Conservation (phyloP, 2,888 invertebrate species). For the Osmoderma eremita region DNA sequence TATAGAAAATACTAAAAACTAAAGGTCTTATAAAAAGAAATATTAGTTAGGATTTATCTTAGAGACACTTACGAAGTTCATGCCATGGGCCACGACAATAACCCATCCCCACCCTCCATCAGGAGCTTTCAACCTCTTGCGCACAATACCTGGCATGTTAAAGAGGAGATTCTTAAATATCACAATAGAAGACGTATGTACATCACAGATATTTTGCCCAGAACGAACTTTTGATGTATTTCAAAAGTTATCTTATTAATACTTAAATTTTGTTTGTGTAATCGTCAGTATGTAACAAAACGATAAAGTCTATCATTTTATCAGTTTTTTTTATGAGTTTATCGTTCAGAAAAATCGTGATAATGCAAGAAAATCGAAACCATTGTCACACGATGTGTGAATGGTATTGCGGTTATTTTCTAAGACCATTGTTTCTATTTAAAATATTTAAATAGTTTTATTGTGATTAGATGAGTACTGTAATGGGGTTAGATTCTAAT, state of each 20-base stretch:
- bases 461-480: too few relatives aligned
- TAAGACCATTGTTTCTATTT: too few relatives aligned
- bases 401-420: too few relatives aligned
- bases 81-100: constrained; percentile 61
- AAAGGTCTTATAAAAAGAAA: constrained; percentile 42
- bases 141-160: background rate
- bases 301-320: background rate
- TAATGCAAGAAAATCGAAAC: too few relatives aligned
- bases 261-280: background rate
- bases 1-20: constrained; percentile 67
- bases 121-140: constrained; percentile 57
- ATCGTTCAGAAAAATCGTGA: too few relatives aligned
- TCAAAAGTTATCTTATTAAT: background rate
- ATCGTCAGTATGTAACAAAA: background rate
- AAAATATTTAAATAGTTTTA: too few relatives aligned
- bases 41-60: too few relatives aligned
- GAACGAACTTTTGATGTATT: background rate
- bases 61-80: constrained; percentile 62
- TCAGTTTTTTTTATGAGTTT: background rate
- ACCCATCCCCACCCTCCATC: constrained; percentile 67
- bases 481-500: too few relatives aligned
- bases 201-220: too few relatives aligned
- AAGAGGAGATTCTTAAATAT: too few relatives aligned
- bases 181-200: too few relatives aligned
- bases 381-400: too few relatives aligned